Evolutionary conservation across 2,797 vertebrate genomes (phyloP), one percentile per base, ranked within the genome.

Genomic region (Coregonus sp.): DNA sequence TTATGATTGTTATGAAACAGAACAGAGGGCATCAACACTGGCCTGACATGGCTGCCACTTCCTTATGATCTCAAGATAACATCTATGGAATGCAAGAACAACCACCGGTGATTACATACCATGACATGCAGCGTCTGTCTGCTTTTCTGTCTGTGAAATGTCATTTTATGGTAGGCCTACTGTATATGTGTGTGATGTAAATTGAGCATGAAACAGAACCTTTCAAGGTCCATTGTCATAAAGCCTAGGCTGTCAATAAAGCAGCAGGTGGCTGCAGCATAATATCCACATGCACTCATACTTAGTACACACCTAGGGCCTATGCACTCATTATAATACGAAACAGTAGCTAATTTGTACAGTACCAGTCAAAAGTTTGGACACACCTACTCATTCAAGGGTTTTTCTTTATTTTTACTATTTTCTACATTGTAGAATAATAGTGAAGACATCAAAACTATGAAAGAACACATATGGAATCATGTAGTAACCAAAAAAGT

Each of bases 141-240:
- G 66, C 9, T 2, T 47, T 11, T 68, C 66, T 68, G 33, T 33
- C 65, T 31, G 29, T 68, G 7, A n/a, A 6, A 31, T 4, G 61
- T 29, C 20, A 65, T 65, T 25, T 31, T 65, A 31, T 65, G n/a
- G n/a, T 65, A 85, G 18, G 14, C 52, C 18, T 56, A 56, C 14
- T 56, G 40, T 47, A 47, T 47, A 47, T 47, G 2, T 47, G 15
- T 56, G 59, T 61, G n/a, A 29, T 1, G 20, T 20, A 25, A 63
- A 63, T 63, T 56, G 16, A 16, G 16, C 7, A 5, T 25, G 7
- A 25, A 47, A 12, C 40, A 47, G 2, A 47, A 47, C 40, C 2
- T 47, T 9, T 47, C 40, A 47, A 47, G 11, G 40, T 47, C 40
- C 40, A 9, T 63, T 63, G 59, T 25, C 9, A 25, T 29, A 25